These are phyloP conservation scores for Hoplodrina blanda DNA, from an alignment of 2,888 invertebrate species.

Conservation along the genomic window DNA sequence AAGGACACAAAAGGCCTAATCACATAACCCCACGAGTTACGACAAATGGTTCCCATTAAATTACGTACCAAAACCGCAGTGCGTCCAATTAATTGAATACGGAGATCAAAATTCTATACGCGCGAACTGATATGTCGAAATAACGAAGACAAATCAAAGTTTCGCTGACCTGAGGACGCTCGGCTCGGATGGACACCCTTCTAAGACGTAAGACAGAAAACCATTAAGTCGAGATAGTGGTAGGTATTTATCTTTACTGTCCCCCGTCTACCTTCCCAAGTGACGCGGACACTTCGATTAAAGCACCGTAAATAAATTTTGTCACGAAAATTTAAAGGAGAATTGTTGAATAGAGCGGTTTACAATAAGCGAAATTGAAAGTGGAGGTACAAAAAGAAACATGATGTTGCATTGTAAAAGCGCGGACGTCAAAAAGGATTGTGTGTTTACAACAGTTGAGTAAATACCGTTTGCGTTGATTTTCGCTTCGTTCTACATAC, in stretches of 20 bases:
- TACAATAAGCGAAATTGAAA: conserved; percentile 42
- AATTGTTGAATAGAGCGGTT: conserved; percentile 28
- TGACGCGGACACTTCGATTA: conserved; percentile 80
- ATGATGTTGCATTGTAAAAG: conserved; percentile 18
- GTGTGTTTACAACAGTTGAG: conserved; percentile 40
- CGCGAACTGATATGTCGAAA: conserved; percentile 77
- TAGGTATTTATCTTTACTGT: conserved; percentile 86
- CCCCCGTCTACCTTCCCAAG: conserved; percentile 72
- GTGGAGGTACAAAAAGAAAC: conserved; percentile 38
- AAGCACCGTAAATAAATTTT: conserved; percentile 65
- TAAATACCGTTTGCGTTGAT: conserved; percentile 40
- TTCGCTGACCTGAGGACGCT: conserved; percentile 77
- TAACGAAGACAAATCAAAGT: conserved; percentile 90
- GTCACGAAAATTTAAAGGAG: conserved; percentile 29
- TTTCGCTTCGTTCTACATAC: conserved; percentile 23
- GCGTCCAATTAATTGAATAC: conserved; percentile 71
- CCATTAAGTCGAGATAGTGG: conserved; percentile 86
- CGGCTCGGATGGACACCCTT: conserved; percentile 80
- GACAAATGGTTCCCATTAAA: conserved; percentile 44
- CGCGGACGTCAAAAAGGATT: conserved; percentile 45
- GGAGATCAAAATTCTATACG: conserved; percentile 76
- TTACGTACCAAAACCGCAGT: conserved; percentile 55
- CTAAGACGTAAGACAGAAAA: conserved; percentile 81
- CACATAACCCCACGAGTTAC: conserved; percentile 22
- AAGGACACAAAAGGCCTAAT: conserved; percentile 23